Evolutionary conservation across 2,888 invertebrate genomes (phyloP), one percentile per base, ranked within the genome.

Genomic region (Kuschelorhynchus macadamiae): DNA sequence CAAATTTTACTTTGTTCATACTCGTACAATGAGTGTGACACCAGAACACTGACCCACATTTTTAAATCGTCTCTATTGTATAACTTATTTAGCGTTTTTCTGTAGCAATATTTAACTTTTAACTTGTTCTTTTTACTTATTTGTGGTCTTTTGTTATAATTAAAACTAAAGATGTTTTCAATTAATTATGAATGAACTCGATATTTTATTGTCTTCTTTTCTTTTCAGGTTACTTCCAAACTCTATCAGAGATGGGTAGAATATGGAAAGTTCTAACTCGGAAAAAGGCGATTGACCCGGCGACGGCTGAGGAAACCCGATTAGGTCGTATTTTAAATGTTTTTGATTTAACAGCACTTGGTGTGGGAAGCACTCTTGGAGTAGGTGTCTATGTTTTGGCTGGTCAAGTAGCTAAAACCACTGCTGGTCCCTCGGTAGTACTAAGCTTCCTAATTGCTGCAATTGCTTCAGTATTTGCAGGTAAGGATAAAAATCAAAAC

Each of bases 351-450:
- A 95, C 95, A 0, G 91, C 93, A 0, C 83, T 96, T 42, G 96
- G 91, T 0, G 90, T 94, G 17, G 94, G 94, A 30, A 91, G 92
- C 69, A 94, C 93, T 0, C 87, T 97, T 12, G 96, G 96, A 0
- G 93, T 96, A 8, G 96, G 96, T 0, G 93, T 96, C 44, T 97
- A 96, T 81, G 95, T 96, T 33, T 82, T 97, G 56, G 94, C 93
- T 16, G 95, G 95, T 0, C 89, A 92, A 62, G 94, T 95, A 1
- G 92, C 95, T 1, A 91, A 90, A 81, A 87, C 88, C 62, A 88
- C 88, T 53, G 93, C 95, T 0, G 96, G 96, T 0, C 96, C 97
- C 0, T 92, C 94, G 0, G 93, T 96, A 0, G 87, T 94, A 20
- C 79, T 97, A 17, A 94, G 94, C 2, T 96, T 96, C 79, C 83